These are phyloP conservation scores for Psephotus haematonotus DNA, from an alignment of 2,113 vertebrate species.

Conservation along the genomic window DNA sequence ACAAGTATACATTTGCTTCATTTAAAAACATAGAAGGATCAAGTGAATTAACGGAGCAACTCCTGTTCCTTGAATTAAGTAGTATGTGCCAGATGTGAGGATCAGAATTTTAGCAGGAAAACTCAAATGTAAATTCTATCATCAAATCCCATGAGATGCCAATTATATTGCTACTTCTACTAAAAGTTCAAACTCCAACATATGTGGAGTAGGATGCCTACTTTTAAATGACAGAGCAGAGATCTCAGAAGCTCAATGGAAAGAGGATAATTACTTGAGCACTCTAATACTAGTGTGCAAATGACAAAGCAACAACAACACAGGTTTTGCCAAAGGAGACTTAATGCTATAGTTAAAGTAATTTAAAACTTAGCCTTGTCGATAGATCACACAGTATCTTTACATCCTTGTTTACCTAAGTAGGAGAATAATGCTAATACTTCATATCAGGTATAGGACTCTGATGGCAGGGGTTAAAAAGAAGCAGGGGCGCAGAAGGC, in stretches of 20 bases:
- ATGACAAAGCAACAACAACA: neutral
- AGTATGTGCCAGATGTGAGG: neutral
- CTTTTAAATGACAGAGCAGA: neutral
- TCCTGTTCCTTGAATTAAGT: neutral
- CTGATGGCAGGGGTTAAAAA: neutral
- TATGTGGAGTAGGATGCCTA: neutral
- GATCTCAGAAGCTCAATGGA: neutral
- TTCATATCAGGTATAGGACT: accelerated
- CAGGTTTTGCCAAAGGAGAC: neutral
- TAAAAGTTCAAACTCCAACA: neutral
- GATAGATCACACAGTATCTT: neutral
- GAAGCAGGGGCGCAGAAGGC: neutral
- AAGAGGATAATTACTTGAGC: neutral
- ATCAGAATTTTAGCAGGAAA: neutral
- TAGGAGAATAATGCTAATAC: neutral
- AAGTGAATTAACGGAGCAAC: neutral
- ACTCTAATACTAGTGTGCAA: neutral
- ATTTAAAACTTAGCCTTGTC: neutral
- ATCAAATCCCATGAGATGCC: neutral
- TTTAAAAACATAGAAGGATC: neutral
- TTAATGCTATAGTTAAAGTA: neutral
- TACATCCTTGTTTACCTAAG: neutral
- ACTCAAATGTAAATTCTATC: neutral
- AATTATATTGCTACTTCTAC: neutral
- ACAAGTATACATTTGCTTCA: neutral